phyloP scores from a whole-genome alignment of 1,140 invertebrate genomes.

The Goniozus legneri region DNA sequence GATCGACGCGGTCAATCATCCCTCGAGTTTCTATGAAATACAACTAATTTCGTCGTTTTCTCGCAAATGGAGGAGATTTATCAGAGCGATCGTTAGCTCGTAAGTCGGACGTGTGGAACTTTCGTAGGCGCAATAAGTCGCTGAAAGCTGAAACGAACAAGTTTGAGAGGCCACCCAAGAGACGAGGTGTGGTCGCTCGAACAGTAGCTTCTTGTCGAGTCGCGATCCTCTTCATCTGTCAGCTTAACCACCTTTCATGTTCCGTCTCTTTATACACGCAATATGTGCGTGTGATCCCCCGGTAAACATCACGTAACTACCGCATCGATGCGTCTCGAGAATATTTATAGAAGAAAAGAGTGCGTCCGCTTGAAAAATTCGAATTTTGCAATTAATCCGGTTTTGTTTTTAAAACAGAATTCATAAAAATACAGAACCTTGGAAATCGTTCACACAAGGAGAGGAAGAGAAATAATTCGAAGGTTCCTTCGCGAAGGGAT shows the following conservation, averaged over 20 bases:
- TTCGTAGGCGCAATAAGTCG: slow-evolving; percentile 7
- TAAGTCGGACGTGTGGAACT: slow-evolving; percentile 14
- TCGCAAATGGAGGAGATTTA: too few species aligned
- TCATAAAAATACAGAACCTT: too few species aligned
- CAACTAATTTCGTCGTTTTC: too few species aligned
- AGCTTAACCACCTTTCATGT: slow-evolving; percentile 42
- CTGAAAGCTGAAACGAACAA: slow-evolving; percentile 24
- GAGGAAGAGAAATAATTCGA: too few species aligned
- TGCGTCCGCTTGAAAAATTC: not conserved
- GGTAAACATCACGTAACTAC: not conserved
- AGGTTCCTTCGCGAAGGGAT: too few species aligned
- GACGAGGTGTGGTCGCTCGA: slow-evolving; percentile 35
- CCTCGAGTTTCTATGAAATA: too few species aligned
- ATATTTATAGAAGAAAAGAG: not conserved
- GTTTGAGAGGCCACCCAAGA: slow-evolving; percentile 34
- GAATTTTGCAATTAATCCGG: too few species aligned
- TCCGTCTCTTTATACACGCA: slow-evolving; percentile 34
- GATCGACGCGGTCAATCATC: too few species aligned
- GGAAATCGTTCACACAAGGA: too few species aligned
- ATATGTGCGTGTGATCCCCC: slow-evolving; percentile 4
- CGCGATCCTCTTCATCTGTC: slow-evolving; percentile 44
- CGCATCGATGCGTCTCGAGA: not conserved
- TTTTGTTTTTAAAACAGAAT: too few species aligned
- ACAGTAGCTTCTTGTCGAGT: slow-evolving; percentile 38
- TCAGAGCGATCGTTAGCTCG: slow-evolving; percentile 2